phyloP scores from a whole-genome alignment of 2,797 vertebrate species.

The Tachyglossus aculeatus region DNA sequence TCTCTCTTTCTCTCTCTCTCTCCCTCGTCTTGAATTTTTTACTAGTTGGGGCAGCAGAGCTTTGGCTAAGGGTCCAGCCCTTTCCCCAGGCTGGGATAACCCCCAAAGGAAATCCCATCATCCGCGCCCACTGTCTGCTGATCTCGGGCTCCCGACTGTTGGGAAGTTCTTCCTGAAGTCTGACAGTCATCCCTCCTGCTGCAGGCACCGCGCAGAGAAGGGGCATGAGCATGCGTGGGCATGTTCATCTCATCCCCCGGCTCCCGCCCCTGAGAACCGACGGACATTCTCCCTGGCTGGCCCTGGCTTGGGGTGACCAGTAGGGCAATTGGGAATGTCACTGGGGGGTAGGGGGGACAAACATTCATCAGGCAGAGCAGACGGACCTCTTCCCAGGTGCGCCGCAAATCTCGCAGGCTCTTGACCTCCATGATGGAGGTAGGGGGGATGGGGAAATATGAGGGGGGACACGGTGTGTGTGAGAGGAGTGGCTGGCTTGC shows the following conservation, averaged over 20 bases:
- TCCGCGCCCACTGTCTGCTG: too few relatives aligned
- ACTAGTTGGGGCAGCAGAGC: not conserved
- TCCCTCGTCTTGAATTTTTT: not conserved
- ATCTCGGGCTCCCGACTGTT: not conserved
- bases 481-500: not conserved
- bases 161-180: conserved; percentile 50
- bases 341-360: too few relatives aligned
- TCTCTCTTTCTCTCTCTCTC: not conserved
- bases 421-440: not conserved
- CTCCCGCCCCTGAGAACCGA: too few relatives aligned
- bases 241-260: too few relatives aligned
- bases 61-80: not conserved
- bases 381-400: too few relatives aligned
- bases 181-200: conserved; percentile 27
- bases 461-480: not conserved
- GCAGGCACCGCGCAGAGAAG: too few relatives aligned
- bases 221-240: too few relatives aligned
- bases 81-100: not conserved
- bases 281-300: too few relatives aligned
- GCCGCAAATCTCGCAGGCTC: too few relatives aligned
- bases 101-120: not conserved
- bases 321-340: not conserved
- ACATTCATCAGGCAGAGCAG: too few relatives aligned
- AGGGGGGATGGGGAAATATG: not conserved
- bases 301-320: too few relatives aligned